Base-by-base conservation (phyloP, 2,797 vertebrate genomes). In the Chanos chanos region DNA sequence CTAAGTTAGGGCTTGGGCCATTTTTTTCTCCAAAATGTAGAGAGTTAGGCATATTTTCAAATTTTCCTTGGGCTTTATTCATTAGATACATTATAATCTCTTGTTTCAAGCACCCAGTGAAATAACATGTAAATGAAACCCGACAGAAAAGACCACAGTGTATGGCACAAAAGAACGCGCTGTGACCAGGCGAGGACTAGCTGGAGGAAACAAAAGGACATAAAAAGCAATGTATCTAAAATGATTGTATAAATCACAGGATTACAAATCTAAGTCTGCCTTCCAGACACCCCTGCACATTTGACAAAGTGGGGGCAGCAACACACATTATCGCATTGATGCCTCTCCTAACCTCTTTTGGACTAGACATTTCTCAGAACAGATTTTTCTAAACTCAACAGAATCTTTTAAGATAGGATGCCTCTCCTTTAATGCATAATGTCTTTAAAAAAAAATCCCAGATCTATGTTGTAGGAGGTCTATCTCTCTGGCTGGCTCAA, bases 391-490 rank as follows among this genome's bases (percentile, higher is more conserved):
- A 76, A 86, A 86, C 82, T 61, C 68, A 77, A 71, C 85, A 76
- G 52, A 80, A 80, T 85, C 65, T 81, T 77, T 71, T 70, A 39
- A 52, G 81, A 61, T 78, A 85, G 77, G 82, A 85, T 81, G 81
- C 80, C 83, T 86, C 83, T 87, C 79, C 85, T 85, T 86, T 82
- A 87, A 81, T 89, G 83, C 87, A 88, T 88, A 89, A 92, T 83
- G 85, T 90, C 89, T 91, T 89, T 79, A 76, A 83, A 78, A 75
- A 80, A 81, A 70, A 1, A 71, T 78, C 80, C 62, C 86, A 91
- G 92, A 92, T 92, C 83, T 86, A 92, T 90, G 90, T 90, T 89
- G 88, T 88, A 88, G 86, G 85, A 84, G 88, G 89, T 89, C 87
- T 92, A 93, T 94, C 91, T 92, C 90, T 84, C 81, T 86, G 86